Base-by-base conservation (phyloP, 2,888 invertebrate species). In the Aspidiotus rigidus region DNA sequence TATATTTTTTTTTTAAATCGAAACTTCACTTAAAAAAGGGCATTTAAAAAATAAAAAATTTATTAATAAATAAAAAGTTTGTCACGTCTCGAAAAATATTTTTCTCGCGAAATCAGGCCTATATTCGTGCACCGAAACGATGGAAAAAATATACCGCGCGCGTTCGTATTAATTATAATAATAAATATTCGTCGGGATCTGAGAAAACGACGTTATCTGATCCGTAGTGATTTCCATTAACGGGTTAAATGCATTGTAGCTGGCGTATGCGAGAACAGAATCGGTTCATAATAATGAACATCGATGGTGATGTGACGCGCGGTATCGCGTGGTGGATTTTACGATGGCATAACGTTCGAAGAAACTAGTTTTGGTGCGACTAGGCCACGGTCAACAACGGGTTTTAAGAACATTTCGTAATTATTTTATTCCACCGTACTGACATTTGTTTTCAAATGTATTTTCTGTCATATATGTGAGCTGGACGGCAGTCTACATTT, bases 351-450 rank as follows among this genome's bases (percentile, higher is more conserved):
- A 67, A 57, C 59, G 57, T 67, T 67, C 60, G 28, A 28, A 28
- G 28, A 67, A 67, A 67, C 67, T 49, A 59, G 67, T 67, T 67
- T 67, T 60, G 17, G 60, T 28, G 57, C 60, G 67, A 67, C 67
- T 67, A 59, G 67, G 67, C 67, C 67, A 67, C 59, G 67, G 67
- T 67, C 67, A 67, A 67, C 67, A 59, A 67, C 67, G 59, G 67
- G 44, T 67, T 60, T 67, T 44, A 67, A 67, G 60, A 44, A 66
- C 57, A 59, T 67, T 67, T 67, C 67, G 67, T 59, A 67, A 67
- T 67, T 44, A 60, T 67, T 67, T 44, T 60, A 49, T 56, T 54
- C 41, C 53, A 41, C 9, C 55, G 64, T 64, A 49, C 16, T 63
- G 55, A 54, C 55, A 53, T 64, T 64, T 28, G 55, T 64, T 64